Conservation (phyloP, 2,113 vertebrate genomes). For the Thunnus thynnus region DNA sequence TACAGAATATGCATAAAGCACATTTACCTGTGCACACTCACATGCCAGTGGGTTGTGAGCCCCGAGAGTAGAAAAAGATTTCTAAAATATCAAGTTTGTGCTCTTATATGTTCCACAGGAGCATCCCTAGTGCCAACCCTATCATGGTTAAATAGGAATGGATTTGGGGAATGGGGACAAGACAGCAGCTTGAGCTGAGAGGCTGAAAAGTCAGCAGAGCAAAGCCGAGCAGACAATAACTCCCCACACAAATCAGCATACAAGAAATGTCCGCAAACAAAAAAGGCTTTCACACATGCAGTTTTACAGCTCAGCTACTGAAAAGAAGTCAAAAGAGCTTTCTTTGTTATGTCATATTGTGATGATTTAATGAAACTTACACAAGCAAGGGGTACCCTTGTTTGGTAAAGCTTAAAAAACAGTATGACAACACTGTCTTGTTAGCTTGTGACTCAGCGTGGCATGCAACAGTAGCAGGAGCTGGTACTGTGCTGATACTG, state of each 20-base stretch:
- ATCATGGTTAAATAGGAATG: constrained; percentile 30
- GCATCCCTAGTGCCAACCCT: constrained; percentile 42
- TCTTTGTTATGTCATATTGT: constrained; percentile 42
- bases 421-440: constrained; percentile 48
- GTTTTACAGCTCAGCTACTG: constrained; percentile 27
- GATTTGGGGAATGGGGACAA: constrained; percentile 32
- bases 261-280: constrained; percentile 28
- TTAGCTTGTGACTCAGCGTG: constrained; percentile 46
- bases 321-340: constrained; percentile 22
- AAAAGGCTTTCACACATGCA: constrained; percentile 46
- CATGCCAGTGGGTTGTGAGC: not conserved
- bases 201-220: constrained; percentile 51
- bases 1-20: constrained; percentile 11
- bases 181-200: constrained; percentile 33
- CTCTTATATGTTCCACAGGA: constrained; percentile 6
- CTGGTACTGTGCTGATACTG: constrained; percentile 50
- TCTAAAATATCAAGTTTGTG: constrained; percentile 10
- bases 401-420: constrained; percentile 52
- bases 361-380: constrained; percentile 53
- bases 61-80: not conserved
- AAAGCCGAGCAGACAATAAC: constrained; percentile 52
- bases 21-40: constrained; percentile 7
- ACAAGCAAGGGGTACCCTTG: constrained; percentile 24
- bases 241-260: constrained; percentile 43
- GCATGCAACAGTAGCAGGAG: constrained; percentile 30